Evolutionary conservation across 1,140 invertebrate species (phyloP), one percentile per base, ranked within the genome.

Genomic region (Meloidogyne floridensis): DNA sequence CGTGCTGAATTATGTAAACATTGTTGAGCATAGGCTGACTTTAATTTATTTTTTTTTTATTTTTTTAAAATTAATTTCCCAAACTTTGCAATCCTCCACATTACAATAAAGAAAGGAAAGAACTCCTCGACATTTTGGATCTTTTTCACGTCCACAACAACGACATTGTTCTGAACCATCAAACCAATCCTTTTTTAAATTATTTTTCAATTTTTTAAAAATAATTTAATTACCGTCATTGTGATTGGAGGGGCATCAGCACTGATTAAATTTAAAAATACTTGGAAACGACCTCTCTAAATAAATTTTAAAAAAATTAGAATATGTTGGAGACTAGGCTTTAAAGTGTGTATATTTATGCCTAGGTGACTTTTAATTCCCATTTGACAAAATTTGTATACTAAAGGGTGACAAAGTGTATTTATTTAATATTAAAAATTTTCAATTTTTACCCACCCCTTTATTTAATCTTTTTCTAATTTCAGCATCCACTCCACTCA

Each of bases 21-120:
- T 69, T 90, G 89, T 53, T 90, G 87, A 11, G 88, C 87, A 86
- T 88, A 89, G n/a, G 88, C 89, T 56, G 86, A 88, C 74, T 88
- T 85, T 73, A 51, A 82, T 76, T 54, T 10, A 43, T 8, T 18
- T 15, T 65, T 54, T 77, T 53, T 9, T 43, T 51, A 53, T 53
- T 15, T 59, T 59, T 59, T 59, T 11, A 15, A 76, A n/a, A 51
- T 32, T 77, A 77, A n/a, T 65, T 53, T n/a, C 53, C 11, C 56
- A 59, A 65, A 65, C 59, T 65, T 65, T 88, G 75, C 86, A 86
- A 32, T 87, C 86, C 18, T 89, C 88, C n/a, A 78, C 80, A 72
- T 89, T 89, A 78, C 88, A 89, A 70, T 90, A 89, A n/a, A 89
- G 76, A 72, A 88, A 89, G 15, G 80, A 87, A 8, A 89, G 83